Percentiles rank a stretch among this genome's conserved stretches.
These are phyloP conservation scores for Neoniphon sammara DNA, from an alignment of 2,797 vertebrate genomes.

Conservation along the genomic window DNA sequence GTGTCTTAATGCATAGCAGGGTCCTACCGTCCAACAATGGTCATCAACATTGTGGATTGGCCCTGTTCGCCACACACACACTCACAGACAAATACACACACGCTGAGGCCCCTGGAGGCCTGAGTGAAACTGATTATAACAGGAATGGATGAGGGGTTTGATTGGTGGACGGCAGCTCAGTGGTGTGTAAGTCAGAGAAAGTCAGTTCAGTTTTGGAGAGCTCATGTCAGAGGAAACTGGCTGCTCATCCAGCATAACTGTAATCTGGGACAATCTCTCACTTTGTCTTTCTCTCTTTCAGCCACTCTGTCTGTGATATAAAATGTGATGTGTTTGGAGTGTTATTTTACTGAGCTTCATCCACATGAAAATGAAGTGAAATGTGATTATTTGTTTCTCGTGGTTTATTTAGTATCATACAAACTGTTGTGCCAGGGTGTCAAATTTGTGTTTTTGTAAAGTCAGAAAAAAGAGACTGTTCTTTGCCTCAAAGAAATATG, in stretches of 20 bases:
- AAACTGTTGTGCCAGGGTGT: no score
- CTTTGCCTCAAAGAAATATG: not conserved
- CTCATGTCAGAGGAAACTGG: slow-evolving; percentile 25
- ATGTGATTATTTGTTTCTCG: no score
- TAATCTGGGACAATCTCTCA: slow-evolving; percentile 36
- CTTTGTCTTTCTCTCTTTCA: slow-evolving; percentile 8
- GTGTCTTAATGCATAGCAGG: slow-evolving; percentile 40
- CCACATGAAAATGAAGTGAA: no score
- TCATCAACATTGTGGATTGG: slow-evolving; percentile 39
- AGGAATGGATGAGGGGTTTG: slow-evolving; percentile 34
- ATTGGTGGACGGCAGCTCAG: not conserved
- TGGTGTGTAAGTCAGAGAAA: not conserved
- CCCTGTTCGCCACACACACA: slow-evolving; percentile 2
- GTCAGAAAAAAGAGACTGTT: not conserved
- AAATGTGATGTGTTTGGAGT: no score
- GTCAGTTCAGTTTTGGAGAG: slow-evolving; percentile 30
- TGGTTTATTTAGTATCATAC: no score
- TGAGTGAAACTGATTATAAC: slow-evolving; percentile 34
- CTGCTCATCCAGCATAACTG: not conserved
- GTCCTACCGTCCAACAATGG: slow-evolving; percentile 9
- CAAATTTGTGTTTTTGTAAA: no score
- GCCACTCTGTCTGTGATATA: not conserved
- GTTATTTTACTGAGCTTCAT: no score
- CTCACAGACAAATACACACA: not conserved
- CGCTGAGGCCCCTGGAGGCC: not conserved